Conservation (phyloP, 2,888 invertebrate genomes). For the Alloscopus bannaensis region DNA sequence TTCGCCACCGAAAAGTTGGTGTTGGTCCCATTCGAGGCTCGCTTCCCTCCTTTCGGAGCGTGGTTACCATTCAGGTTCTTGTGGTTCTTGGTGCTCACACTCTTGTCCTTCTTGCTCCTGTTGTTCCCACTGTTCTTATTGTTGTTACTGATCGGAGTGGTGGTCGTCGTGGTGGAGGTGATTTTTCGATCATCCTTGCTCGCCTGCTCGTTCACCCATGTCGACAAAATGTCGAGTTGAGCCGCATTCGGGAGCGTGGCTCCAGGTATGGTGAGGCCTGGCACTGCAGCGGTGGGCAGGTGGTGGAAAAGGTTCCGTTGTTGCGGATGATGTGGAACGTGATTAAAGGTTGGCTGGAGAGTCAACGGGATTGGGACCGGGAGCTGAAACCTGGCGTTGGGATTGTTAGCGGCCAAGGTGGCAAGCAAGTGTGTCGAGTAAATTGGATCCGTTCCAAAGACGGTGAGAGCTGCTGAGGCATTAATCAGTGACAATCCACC, state of each 20-base stretch:
- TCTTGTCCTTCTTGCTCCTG: conserved; percentile 48
- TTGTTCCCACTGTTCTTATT: conserved; percentile 31
- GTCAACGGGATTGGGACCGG: conserved; percentile 70
- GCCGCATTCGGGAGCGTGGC: conserved; percentile 58
- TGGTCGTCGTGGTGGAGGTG: conserved; percentile 32
- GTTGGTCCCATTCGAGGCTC: conserved; percentile 39
- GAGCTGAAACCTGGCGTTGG: conserved; percentile 69
- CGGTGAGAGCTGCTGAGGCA: conserved; percentile 62
- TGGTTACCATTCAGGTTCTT: conserved; percentile 40
- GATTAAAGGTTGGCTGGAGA: conserved; percentile 58
- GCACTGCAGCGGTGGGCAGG: conserved; percentile 41
- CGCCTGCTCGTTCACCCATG: conserved; percentile 69
- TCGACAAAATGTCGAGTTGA: conserved; percentile 68
- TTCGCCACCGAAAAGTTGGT: conserved; percentile 63
- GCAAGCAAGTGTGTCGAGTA: conserved; percentile 71
- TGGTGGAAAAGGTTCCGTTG: conserved; percentile 47
- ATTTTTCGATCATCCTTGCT: conserved; percentile 35
- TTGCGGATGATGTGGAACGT: conserved; percentile 49
- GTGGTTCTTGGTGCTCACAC: conserved; percentile 56
- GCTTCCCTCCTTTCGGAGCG: neutral
- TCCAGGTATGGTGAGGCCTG: conserved; percentile 42
- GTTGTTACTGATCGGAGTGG: conserved; percentile 21
- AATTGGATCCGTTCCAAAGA: conserved; percentile 69
- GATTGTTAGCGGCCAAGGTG: conserved; percentile 67
- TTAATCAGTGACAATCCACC: conserved; percentile 67